Base-by-base conservation (phyloP, 2,888 invertebrate species). In the Tachina fera region DNA sequence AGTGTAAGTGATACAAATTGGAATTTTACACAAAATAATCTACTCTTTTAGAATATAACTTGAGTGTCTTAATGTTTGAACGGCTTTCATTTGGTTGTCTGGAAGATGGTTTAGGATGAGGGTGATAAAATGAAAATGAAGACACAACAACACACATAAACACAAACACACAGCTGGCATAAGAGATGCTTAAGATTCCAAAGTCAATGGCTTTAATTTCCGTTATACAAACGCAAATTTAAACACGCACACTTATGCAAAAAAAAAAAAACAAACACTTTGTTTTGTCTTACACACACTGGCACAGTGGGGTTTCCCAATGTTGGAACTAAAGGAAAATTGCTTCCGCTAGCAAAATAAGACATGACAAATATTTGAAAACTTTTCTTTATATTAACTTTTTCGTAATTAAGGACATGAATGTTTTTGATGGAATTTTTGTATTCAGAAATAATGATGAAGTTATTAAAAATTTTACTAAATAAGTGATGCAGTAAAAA, bases 11-110 rank as follows among this genome's bases (percentile, higher is more conserved):
- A 65, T 83, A 77, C 77, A 83, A 77, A 83, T 83, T 83, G 77
- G 71, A 77, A 83, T 83, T 65, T 83, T 65, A 72, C 77, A 77
- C 71, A 67, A 83, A 77, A 71, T 82, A 76, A 82, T 82, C 65
- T 31, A 31, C 31, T 82, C 9, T 31, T 71, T 77, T 41, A 47
- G 39, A 43, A 47, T 76, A 63, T 65, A 19, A 22, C 39, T 65
- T 45, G 56, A 41, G n/a, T n/a, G 49, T 31, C 41, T 22, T 19
- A 43, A 39, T 60, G 71, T 47, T 79, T 49, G 43, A 61, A 45
- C 43, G 19, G 63, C 16, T 45, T 3, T 43, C 13, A n/a, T 13
- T 0, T 9, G 1, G 19, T 22, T 56, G 45, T 3, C 14, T 31
- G 65, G n/a, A 31, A 31, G 31, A 1, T 22, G 45, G 13, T 68